Conservation (phyloP, 2,797 vertebrate species). For the Austrolebias charrua region DNA sequence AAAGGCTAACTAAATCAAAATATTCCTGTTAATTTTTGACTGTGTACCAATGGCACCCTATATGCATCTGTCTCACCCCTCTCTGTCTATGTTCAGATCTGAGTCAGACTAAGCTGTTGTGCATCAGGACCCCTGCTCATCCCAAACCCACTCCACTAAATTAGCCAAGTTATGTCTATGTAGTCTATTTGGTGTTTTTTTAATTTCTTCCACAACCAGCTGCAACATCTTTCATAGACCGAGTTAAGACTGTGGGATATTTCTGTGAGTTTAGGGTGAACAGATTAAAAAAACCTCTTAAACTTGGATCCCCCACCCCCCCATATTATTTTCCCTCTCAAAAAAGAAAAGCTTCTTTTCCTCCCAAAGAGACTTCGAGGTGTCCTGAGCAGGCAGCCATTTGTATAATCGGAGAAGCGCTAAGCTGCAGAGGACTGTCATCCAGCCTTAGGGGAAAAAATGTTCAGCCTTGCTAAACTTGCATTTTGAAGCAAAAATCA, state of each 20-base stretch:
- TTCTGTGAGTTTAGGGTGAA: conserved; percentile 55
- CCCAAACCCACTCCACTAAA: conserved; percentile 53
- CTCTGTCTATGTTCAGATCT: conserved; percentile 9
- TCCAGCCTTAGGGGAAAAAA: conserved; percentile 27
- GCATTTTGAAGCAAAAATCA: conserved; percentile 20
- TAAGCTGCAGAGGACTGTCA: conserved; percentile 52
- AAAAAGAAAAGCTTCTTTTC: conserved; percentile 69
- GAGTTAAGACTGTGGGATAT: conserved; percentile 55
- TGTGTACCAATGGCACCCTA: background rate
- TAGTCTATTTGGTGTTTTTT: too few species aligned
- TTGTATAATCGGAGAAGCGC: conserved; percentile 73
- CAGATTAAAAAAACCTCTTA: conserved; percentile 63
- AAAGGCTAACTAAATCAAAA: too few species aligned
- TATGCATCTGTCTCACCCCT: background rate
- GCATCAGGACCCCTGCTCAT: too few species aligned
- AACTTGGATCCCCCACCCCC: conserved; percentile 58
- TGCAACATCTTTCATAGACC: conserved; percentile 46
- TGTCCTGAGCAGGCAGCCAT: conserved; percentile 64
- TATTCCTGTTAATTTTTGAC: too few species aligned
- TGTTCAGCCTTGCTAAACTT: conserved; percentile 29
- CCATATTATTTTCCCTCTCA: conserved; percentile 41
- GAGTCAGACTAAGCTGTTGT: too few species aligned
- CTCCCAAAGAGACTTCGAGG: conserved; percentile 66
- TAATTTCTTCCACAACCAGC: conserved; percentile 20
- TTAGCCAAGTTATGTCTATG: too few species aligned